Evolutionary conservation across 2,888 invertebrate genomes (phyloP).

Genomic region (Omphaloscelis lunosa): DNA sequence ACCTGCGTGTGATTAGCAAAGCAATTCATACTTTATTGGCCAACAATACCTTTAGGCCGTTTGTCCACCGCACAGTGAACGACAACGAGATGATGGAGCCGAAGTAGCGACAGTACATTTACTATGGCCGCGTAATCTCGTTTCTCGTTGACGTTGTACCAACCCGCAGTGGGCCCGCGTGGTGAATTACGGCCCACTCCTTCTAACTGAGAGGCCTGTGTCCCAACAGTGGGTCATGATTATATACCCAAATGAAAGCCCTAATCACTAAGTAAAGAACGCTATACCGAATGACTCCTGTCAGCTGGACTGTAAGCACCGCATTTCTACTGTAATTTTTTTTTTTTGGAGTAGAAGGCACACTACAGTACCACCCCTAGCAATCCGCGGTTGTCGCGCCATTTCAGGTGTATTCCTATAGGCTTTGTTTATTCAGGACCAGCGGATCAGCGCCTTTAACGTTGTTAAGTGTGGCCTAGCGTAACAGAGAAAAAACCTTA

Average conservation of each 20-base stretch:
- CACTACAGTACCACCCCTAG: constrained; percentile 20
- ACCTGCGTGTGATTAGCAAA: neutral
- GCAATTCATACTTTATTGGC: neutral
- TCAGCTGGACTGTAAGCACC: neutral
- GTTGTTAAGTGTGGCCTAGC: constrained; percentile 4
- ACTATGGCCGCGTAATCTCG: too few species aligned
- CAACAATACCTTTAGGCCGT: too few species aligned
- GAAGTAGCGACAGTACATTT: too few species aligned
- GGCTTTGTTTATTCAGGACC: constrained; percentile 56
- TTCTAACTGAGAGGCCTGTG: too few species aligned
- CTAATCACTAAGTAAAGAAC: neutral
- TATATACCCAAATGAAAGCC: too few species aligned
- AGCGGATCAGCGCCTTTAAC: constrained; percentile 14
- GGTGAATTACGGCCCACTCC: too few species aligned
- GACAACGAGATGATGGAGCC: too few species aligned
- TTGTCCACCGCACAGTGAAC: too few species aligned
- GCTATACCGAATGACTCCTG: neutral
- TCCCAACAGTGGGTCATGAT: too few species aligned
- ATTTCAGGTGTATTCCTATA: constrained; percentile 41
- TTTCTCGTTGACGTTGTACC: too few species aligned
- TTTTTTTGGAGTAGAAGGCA: too few species aligned
- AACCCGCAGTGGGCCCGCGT: too few species aligned
- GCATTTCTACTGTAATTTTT: neutral
- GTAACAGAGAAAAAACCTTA: constrained; percentile 43
- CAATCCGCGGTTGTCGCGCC: constrained; percentile 10